Evolutionary conservation across 2,888 invertebrate species (phyloP).

Genomic region (Trissoscelio sp.): DNA sequence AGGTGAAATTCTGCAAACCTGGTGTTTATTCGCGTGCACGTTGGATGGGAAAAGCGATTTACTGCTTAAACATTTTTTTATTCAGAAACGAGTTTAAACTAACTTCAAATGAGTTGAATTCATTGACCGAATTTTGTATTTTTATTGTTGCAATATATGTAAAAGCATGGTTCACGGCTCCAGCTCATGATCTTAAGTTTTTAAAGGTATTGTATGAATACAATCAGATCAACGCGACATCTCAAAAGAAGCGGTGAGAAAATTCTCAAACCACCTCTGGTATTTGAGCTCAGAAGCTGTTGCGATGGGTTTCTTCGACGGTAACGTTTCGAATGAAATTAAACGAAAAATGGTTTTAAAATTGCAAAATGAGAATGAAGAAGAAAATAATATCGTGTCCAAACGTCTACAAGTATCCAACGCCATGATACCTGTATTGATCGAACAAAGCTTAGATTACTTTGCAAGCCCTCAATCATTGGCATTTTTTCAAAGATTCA

Average conservation of each 20-base stretch:
- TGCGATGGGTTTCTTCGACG: conserved; percentile 56
- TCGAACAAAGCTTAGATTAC: conserved; percentile 37
- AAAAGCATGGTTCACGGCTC: conserved; percentile 53
- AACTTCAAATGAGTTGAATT: conserved; percentile 59
- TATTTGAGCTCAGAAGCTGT: conserved; percentile 56
- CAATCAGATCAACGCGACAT: conserved; percentile 29
- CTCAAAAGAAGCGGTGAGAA: conserved; percentile 33
- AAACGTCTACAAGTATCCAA: conserved; percentile 3
- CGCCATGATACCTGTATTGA: neutral
- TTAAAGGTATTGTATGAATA: conserved; percentile 54
- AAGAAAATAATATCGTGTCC: conserved; percentile 2
- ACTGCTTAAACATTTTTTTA: conserved; percentile 64
- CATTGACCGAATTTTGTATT: conserved; percentile 15
- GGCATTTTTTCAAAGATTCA: conserved; percentile 23
- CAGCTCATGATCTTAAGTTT: conserved; percentile 66
- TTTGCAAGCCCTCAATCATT: conserved; percentile 33
- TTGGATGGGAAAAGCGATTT: conserved; percentile 72
- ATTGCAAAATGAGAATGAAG: neutral
- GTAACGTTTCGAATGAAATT: conserved; percentile 10
- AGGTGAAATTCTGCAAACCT: conserved; percentile 68
- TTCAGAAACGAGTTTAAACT: conserved; percentile 69
- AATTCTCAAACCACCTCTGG: conserved; percentile 59
- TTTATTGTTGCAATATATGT: conserved; percentile 6
- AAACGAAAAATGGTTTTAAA: conserved; percentile 24
- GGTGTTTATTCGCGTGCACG: conserved; percentile 73